Evolutionary conservation across 2,113 vertebrate species (phyloP).

Genomic region (Ranitomeya variabilis): DNA sequence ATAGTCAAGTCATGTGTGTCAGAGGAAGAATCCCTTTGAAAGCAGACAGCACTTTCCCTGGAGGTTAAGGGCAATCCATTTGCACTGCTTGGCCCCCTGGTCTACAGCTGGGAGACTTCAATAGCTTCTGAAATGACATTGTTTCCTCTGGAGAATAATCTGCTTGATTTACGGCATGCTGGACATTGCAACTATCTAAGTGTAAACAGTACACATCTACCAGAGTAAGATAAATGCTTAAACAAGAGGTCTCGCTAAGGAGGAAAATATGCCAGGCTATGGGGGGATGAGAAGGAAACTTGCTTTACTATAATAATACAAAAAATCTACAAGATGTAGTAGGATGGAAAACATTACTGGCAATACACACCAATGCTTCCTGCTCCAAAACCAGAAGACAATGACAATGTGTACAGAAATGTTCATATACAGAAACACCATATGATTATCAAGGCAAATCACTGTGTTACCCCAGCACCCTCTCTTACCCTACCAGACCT

Average conservation of each 20-base stretch:
- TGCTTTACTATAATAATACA: neutral
- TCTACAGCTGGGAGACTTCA: conserved; percentile 53
- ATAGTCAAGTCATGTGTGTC: conserved; percentile 36
- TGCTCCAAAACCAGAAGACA: neutral
- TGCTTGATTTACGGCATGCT: conserved; percentile 18
- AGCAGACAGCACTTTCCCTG: conserved; percentile 40
- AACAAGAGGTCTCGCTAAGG: neutral
- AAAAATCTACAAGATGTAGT: neutral
- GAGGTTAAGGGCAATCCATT: conserved; percentile 52
- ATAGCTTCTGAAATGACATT: conserved; percentile 45
- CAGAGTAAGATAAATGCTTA: conserved; percentile 29
- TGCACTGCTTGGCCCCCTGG: conserved; percentile 41
- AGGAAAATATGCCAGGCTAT: neutral
- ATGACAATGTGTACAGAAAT: neutral
- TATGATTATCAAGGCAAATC: neutral
- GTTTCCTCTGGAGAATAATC: conserved; percentile 38
- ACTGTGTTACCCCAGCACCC: neutral
- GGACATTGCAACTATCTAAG: conserved; percentile 21
- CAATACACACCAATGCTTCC: neutral
- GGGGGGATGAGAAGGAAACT: neutral
- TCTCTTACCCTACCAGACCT: neutral
- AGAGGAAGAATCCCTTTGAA: conserved; percentile 54
- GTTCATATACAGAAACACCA: neutral
- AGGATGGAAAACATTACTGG: neutral
- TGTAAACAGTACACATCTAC: conserved; percentile 27